Evolutionary conservation across 2,113 vertebrate genomes (phyloP), one percentile per base, ranked within the genome.

Genomic region (Himantopus leucocephalus): DNA sequence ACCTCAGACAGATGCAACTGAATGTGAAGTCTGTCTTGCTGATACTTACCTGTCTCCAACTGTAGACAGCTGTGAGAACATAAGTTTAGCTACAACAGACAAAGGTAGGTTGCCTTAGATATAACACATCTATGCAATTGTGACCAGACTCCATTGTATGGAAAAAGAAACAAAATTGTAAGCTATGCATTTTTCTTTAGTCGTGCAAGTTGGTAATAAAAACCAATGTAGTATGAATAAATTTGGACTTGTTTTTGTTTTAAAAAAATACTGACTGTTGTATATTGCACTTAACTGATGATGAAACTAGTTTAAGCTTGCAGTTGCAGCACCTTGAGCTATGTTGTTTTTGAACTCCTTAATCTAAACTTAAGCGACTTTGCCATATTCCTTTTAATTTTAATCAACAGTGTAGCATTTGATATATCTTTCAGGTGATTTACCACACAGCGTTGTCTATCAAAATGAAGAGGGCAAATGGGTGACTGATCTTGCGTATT

Each of bases 401-500:
- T 66, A 59, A 84, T 92, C 50, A 19, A 29, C 80, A 59, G 6
- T 82, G 37, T 41, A 58, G 23, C 53, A 66, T 92, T 93, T 94
- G 23, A 5, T 85, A 0, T 86, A 9, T 95, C 48, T 98, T 98
- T 78, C 92, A 99, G 99, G 56, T 50, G 96, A 92, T 86, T 77
- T 93, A 45, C 83, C 97, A 58, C 98, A 99, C 45, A 98, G 92
- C 88, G 94, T 99, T 62, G 98, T 99, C 77, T 99, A 99, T 96
- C 99, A 99, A 97, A 99, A 99, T 92, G 99, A 99, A 97, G 99
- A 99, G 27, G 99, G 99, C 11, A 99, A 98, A 88, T 99, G 99
- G 99, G 99, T 99, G 91, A 99, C 99, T 32, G 99, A 99, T 95
- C 98, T 99, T 94, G 99, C 99, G 1, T 99, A 99, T 96, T 99